Evolutionary conservation across 2,888 invertebrate genomes (phyloP).

Genomic region (Acronicta aceris): DNA sequence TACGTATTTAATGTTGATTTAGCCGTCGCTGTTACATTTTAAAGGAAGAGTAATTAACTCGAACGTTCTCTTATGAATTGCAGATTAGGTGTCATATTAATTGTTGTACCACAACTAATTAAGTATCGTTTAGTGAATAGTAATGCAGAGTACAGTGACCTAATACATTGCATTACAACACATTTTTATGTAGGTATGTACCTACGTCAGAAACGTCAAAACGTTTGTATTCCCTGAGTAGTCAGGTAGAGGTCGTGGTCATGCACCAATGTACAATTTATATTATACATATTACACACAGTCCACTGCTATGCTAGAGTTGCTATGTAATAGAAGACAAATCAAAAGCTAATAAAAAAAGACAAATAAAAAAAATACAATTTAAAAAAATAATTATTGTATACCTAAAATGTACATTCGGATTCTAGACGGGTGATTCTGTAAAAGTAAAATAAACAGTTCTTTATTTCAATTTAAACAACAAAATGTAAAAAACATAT

Average conservation of each 20-base stretch:
- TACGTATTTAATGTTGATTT: constrained; percentile 20
- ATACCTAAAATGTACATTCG: too few relatives aligned
- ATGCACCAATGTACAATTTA: too few relatives aligned
- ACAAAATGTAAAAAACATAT: constrained; percentile 19
- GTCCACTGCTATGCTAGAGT: too few relatives aligned
- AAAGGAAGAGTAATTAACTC: constrained; percentile 19
- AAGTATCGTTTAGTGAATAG: neutral
- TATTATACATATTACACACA: too few relatives aligned
- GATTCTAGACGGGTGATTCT: constrained; percentile 16
- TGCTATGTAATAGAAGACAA: too few relatives aligned
- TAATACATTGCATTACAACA: neutral
- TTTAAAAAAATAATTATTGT: too few relatives aligned
- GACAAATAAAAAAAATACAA: too few relatives aligned
- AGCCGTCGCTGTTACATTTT: constrained; percentile 9
- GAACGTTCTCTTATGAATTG: constrained; percentile 9
- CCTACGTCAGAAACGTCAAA: too few relatives aligned
- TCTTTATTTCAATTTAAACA: neutral
- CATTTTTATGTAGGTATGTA: neutral
- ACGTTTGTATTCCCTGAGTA: too few relatives aligned
- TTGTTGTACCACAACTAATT: neutral
- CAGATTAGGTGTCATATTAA: constrained; percentile 7
- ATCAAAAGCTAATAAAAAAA: too few relatives aligned
- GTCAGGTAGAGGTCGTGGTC: too few relatives aligned
- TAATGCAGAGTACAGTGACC: neutral
- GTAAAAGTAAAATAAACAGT: constrained; percentile 5